phyloP scores from a whole-genome alignment of 2,888 invertebrate genomes.

The Himalopsyche anomala region DNA sequence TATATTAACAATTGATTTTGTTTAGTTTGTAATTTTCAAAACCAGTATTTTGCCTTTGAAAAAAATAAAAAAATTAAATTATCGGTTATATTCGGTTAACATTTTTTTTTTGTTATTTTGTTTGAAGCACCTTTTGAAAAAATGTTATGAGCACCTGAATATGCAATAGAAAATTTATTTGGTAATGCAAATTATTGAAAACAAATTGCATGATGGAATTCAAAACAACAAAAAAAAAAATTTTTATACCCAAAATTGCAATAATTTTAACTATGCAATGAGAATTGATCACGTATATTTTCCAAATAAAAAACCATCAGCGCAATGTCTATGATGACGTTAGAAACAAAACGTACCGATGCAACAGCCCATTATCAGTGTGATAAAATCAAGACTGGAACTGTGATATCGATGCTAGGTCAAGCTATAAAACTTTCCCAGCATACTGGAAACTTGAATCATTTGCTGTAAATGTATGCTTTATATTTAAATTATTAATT shows the following conservation, averaged over 20 bases:
- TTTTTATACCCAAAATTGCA: background rate
- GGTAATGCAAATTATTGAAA: too few relatives aligned
- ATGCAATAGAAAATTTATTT: too few relatives aligned
- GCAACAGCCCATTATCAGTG: background rate
- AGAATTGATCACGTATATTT: background rate
- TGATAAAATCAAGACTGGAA: background rate
- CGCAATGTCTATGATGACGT: background rate
- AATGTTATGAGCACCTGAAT: too few relatives aligned
- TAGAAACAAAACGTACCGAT: background rate
- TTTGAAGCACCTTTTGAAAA: too few relatives aligned
- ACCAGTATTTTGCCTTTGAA: too few relatives aligned
- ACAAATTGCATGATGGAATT: too few relatives aligned
- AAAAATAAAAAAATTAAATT: too few relatives aligned
- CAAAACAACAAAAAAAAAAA: too few relatives aligned
- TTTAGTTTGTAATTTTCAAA: too few relatives aligned
- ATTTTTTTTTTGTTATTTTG: too few relatives aligned
- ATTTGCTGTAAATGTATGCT: background rate
- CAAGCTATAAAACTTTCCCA: background rate
- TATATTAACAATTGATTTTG: too few relatives aligned
- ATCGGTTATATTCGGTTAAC: too few relatives aligned
- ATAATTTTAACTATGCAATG: background rate
- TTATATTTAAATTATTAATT: background rate
- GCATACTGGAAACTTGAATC: background rate
- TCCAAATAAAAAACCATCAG: background rate
- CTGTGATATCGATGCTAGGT: conserved; percentile 2